These are phyloP conservation scores for Aphidius ervi DNA, from an alignment of 1,140 invertebrate genomes.

Conservation along the genomic window DNA sequence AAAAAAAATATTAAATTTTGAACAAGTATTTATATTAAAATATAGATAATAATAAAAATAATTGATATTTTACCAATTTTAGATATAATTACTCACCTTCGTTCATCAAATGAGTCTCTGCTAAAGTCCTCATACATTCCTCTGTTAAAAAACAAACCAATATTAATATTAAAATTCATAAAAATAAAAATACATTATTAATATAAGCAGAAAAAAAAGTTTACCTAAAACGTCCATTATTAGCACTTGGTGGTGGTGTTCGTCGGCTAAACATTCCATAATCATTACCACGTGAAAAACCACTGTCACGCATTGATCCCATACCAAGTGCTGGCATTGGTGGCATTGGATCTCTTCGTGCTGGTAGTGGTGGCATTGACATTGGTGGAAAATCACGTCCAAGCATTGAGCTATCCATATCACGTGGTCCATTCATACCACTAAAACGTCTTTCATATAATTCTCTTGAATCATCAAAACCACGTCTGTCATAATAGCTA, in stretches of 20 bases:
- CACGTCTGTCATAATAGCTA: conserved; percentile 70
- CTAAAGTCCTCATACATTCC: conserved; percentile 82
- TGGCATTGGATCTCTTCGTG: conserved; percentile 62
- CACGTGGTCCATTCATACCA: conserved; percentile 58
- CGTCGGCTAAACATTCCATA: conserved; percentile 80
- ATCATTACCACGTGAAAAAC: conserved; percentile 57
- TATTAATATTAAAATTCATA: background rate
- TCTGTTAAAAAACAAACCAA: conserved; percentile 45
- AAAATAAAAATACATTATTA: conserved; percentile 13
- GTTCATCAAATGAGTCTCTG: conserved; percentile 77
- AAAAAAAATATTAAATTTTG: conserved; percentile 11
- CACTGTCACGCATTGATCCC: conserved; percentile 55
- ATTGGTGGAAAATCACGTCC: conserved; percentile 63
- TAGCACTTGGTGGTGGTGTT: conserved; percentile 61
- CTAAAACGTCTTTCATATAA: conserved; percentile 75
- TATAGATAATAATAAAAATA: conserved; percentile 31
- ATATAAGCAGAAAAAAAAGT: conserved; percentile 23
- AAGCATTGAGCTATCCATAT: conserved; percentile 58
- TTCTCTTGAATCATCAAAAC: conserved; percentile 71
- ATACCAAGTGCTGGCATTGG: conserved; percentile 61
- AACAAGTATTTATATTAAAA: too few relatives aligned
- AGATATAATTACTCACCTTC: conserved; percentile 60
- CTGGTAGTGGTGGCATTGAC: conserved; percentile 59
- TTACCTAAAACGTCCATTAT: conserved; percentile 55
- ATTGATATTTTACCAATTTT: conserved; percentile 30